Evolutionary conservation across 2,888 invertebrate genomes (phyloP), one percentile per base, ranked within the genome.

Genomic region (Parnassius glacialis): DNA sequence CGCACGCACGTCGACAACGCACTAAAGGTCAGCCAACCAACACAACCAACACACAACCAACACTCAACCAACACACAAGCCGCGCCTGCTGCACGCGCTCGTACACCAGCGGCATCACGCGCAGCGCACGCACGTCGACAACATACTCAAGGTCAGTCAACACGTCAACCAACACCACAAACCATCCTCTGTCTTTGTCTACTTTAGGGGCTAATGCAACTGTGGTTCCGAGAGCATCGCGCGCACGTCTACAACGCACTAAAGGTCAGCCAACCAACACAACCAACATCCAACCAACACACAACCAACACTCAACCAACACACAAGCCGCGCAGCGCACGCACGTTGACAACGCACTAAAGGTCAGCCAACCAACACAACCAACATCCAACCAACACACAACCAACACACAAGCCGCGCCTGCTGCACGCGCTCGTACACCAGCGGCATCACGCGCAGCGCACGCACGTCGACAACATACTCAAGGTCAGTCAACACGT

Each of bases 311-410:
- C n/a, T n/a, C n/a, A n/a, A n/a, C n/a, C n/a, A n/a, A n/a, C n/a
- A n/a, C n/a, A n/a, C n/a, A n/a, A n/a, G n/a, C n/a, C n/a, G n/a
- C 58, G 56, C 62, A 68, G 69, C 70, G 74, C 72, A 80, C 85
- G 72, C 90, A 92, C 69, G 90, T 92, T 3, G 90, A 90, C 56
- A 87, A 88, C 16, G 87, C 90, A 2, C 68, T 92, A 10, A 85
- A 85, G 81, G 92, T 45, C 45, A 20, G 16, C n/a, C n/a, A n/a
- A n/a, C n/a, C n/a, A n/a, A n/a, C n/a, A n/a, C n/a, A n/a, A n/a
- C n/a, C n/a, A n/a, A n/a, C n/a, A n/a, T n/a, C 16, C 16, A 20
- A 20, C 16, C 16, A 20, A 20, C 16, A 20, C 16, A 20, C 16
- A 20, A 20, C 16, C 16, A 20, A 20, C 16, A 20, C 16, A 20